Base-by-base conservation (phyloP, 2,797 vertebrate genomes). In the Myotis pilosus region DNA sequence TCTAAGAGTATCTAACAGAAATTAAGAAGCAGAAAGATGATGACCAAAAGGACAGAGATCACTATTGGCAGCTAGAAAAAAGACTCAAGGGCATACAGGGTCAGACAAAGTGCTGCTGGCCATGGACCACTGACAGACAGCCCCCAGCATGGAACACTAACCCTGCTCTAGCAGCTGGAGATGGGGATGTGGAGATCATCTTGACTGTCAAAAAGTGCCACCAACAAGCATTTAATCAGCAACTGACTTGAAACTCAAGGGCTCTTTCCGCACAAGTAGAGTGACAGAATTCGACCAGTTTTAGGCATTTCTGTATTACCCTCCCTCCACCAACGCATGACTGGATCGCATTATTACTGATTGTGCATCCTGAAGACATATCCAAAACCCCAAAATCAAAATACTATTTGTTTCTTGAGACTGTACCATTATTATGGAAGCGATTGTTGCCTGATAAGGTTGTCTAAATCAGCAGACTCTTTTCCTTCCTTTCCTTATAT, bases 361-460 rank as follows among this genome's bases (percentile, higher is more conserved):
- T 44, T 72, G 17, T 57, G 6, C 10, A 49, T 79, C 79, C 23
- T 36, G 55, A 81, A 51, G n/a, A 28, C 1, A n/a, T 71, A 69
- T 44, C 25, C 19, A 53, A 76, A 30, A 60, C 2, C 57, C 86
- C 89, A 72, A 2, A 30, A 30, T 1, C 23, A 93, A 91, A 79
- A 64, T n/a, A 86, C 12, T 6, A 89, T 79, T 95, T 90, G 6
- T 85, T n/a, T 86, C 69, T 86, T 41, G 19, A 91, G 36, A 28
- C 11, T 69, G 16, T 74, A 74, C 68, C 83, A 55, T 89, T 96
- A 82, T 79, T 44, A 72, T 23, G 17, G 6, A 83, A 79, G 82
- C 51, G 85, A 88, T 85, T 80, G 64, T 82, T 95, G 33, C 78
- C 94, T 92, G 91, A 89, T 95, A n/a, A 92, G 47, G 1, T 79